Conservation (phyloP, 2,113 vertebrate genomes). For the Takifugu bimaculatus region DNA sequence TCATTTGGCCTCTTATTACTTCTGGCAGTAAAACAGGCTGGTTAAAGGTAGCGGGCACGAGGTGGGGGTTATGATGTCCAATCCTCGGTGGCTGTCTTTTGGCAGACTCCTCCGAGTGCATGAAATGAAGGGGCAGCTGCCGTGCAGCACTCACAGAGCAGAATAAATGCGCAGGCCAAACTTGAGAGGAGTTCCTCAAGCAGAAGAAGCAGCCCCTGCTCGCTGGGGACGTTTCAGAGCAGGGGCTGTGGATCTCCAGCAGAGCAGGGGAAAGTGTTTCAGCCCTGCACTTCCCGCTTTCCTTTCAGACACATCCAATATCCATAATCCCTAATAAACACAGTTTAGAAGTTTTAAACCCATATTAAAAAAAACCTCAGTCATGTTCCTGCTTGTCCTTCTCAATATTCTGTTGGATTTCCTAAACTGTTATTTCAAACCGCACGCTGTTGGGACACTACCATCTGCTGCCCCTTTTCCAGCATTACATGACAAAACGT, state of each 20-base stretch:
- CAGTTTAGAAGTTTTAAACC: conserved; percentile 17
- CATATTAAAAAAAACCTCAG: conserved; percentile 16
- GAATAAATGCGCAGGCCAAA: conserved; percentile 49
- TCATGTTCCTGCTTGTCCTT: background rate
- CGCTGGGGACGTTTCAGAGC: conserved; percentile 32
- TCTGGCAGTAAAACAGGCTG: conserved; percentile 39
- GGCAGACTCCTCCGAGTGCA: conserved; percentile 25
- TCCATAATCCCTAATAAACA: conserved; percentile 30
- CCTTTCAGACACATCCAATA: conserved; percentile 26
- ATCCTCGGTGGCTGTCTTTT: conserved; percentile 25
- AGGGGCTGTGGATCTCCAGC: conserved; percentile 26
- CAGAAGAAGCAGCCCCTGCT: conserved; percentile 43
- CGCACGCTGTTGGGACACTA: conserved; percentile 36
- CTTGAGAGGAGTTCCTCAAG: conserved; percentile 45
- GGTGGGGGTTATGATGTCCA: conserved; percentile 11
- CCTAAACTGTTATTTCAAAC: background rate
- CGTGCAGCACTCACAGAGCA: conserved; percentile 42
- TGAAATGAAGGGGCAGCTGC: conserved; percentile 40
- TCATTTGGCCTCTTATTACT: conserved; percentile 46
- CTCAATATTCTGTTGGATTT: background rate
- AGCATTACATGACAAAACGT: conserved; percentile 34
- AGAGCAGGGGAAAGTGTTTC: conserved; percentile 45
- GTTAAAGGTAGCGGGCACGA: conserved; percentile 43
- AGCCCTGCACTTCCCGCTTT: conserved; percentile 37
- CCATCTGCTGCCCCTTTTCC: conserved; percentile 46